Evolutionary conservation across 2,113 vertebrate species (phyloP).

Genomic region (Murina feae): DNA sequence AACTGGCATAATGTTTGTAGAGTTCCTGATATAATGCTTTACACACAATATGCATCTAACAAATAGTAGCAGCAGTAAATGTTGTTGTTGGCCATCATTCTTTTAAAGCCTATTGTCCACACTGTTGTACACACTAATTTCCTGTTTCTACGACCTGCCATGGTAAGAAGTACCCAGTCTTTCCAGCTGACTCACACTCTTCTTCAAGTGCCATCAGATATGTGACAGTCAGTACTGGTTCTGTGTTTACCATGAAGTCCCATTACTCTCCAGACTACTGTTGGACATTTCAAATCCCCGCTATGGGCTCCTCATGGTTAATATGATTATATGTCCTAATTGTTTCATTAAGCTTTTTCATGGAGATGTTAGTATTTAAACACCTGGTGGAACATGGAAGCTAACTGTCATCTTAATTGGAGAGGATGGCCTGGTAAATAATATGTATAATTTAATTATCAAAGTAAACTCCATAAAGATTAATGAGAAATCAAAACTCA

Average conservation of each 20-base stretch:
- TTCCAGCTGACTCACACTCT: not conserved
- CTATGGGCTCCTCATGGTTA: not conserved
- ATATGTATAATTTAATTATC: slow-evolving; percentile 53
- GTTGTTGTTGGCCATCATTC: not conserved
- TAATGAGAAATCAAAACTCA: slow-evolving; percentile 46
- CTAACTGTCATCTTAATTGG: slow-evolving; percentile 61
- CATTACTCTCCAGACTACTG: not conserved
- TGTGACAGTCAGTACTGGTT: not conserved
- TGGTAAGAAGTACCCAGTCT: not conserved
- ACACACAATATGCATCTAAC: not conserved
- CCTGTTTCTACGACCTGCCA: not conserved
- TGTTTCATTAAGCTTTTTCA: slow-evolving; percentile 51
- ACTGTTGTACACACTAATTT: not conserved
- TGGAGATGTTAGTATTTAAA: slow-evolving; percentile 27
- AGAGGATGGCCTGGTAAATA: slow-evolving; percentile 38
- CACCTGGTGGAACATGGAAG: slow-evolving; percentile 11
- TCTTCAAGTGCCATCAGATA: not conserved
- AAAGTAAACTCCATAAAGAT: slow-evolving; percentile 24
- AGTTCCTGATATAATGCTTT: not conserved
- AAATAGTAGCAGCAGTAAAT: not conserved
- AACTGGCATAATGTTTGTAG: not conserved
- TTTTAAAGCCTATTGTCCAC: not conserved
- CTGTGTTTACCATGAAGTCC: not conserved
- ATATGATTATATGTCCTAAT: slow-evolving; percentile 24
- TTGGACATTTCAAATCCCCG: not conserved